Conservation (phyloP, 2,797 vertebrate genomes). For the Heterohyrax brucei region DNA sequence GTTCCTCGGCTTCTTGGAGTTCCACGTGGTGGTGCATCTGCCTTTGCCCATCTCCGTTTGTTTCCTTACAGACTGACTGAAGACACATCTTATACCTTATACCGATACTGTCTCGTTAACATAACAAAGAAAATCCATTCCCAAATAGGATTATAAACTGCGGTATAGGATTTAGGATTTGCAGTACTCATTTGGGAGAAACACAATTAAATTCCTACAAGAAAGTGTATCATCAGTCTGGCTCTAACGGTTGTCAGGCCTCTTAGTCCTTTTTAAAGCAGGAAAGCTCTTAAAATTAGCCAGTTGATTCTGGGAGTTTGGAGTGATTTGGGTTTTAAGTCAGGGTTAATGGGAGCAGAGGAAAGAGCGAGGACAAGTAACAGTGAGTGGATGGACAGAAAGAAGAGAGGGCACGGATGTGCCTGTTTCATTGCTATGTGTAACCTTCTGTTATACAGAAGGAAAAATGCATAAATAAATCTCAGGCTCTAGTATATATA, state of each 20-base stretch:
- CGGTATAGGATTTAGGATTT: background rate
- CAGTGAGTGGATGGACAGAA: fast-evolving
- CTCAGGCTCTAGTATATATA: background rate
- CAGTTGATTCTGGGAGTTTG: background rate
- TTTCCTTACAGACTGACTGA: background rate
- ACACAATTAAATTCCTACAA: background rate
- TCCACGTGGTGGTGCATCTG: background rate
- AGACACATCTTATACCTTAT: background rate
- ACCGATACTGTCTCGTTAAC: background rate
- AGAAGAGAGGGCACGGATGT: fast-evolving
- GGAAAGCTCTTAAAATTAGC: background rate
- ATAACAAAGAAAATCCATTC: background rate
- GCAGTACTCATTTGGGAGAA: background rate
- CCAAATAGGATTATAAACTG: background rate
- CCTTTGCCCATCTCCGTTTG: background rate
- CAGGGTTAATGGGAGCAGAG: background rate
- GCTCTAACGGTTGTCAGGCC: background rate
- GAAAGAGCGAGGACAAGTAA: background rate
- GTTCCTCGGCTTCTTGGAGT: background rate
- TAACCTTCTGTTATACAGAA: background rate
- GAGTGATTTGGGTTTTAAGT: background rate
- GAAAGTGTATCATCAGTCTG: fast-evolving
- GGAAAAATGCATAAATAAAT: background rate
- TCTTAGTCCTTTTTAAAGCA: background rate
- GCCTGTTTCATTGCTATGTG: background rate